Evolutionary conservation across 2,888 invertebrate genomes (phyloP), one percentile per base, ranked within the genome.

Genomic region (Catonia carolina): DNA sequence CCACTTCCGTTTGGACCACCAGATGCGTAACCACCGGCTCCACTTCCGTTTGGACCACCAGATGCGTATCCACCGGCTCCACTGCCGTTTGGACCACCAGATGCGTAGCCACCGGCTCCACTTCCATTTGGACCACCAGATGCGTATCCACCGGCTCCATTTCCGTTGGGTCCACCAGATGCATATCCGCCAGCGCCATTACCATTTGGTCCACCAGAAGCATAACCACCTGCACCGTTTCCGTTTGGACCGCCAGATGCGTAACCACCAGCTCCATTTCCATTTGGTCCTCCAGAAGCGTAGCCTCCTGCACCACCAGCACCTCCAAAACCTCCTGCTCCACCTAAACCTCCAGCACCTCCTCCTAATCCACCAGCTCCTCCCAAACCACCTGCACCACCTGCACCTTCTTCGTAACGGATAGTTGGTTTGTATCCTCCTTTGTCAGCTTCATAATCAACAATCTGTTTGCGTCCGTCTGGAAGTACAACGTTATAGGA

Each of bases 401-500:
- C 58, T 10, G 59, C 55, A 33, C 60, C 67, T n/a, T 72, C 73
- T 50, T 75, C 74, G 66, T 75, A 75, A 31, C 73, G 69, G 57
- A 82, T 78, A 74, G 78, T 79, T 15, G 83, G 83, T 53, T 78
- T 76, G 70, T 79, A 83, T 8, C 83, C 82, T 50, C 76, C 78
- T 8, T 75, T 77, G 31, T 81, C 82, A 5, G 82, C 83, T 56
- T 80, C 77, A 65, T 83, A 83, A 64, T 81, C 81, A 2, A 83
- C 82, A 20, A 79, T 77, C 69, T 82, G 82, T 66, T 77, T 80
- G 55, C 82, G 74, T 2, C 83, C 83, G 61, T 83, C 82, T 0
- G 83, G 82, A 52, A 83, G 72, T 37, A 82, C 70, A 35, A 82
- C 82, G 69, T 81, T 79, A 70, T 83, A 84, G 37, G 79, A 79